A percentile compares a stretch with the other conserved stretches of the same genome.
phyloP scores from a whole-genome alignment of 1,140 invertebrate species.

The Drosophila sucinea region DNA sequence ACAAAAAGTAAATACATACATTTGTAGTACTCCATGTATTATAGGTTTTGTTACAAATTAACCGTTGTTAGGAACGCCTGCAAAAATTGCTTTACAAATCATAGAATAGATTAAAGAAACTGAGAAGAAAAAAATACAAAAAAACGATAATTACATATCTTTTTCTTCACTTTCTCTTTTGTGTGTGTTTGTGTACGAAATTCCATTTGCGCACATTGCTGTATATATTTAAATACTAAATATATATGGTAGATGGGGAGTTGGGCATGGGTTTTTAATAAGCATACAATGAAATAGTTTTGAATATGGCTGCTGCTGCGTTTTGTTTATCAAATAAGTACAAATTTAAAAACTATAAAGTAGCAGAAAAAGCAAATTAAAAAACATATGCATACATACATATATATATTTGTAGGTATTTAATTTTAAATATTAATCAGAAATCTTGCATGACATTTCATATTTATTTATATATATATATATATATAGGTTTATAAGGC shows the following conservation, averaged over 20 bases:
- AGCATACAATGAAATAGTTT: conserved; percentile 6
- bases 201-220: conserved; percentile 7
- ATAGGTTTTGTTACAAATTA: conserved; percentile 10
- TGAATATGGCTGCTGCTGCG: conserved; percentile 4
- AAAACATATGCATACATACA: background rate
- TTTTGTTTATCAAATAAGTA: conserved; percentile 4
- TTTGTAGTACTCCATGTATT: background rate
- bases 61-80: conserved; percentile 12
- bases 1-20: background rate
- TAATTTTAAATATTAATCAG: conserved; percentile 4
- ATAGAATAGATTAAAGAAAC: background rate
- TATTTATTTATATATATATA: conserved; percentile 27
- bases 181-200: background rate
- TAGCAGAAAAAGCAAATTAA: conserved; percentile 9
- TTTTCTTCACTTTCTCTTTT: too few species aligned
- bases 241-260: conserved; percentile 22
- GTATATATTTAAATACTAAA: background rate
- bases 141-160: background rate
- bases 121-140: background rate
- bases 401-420: conserved; percentile 3
- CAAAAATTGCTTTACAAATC: conserved; percentile 9
- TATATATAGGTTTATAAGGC: conserved; percentile 28
- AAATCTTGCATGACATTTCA: conserved; percentile 27
- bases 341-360: conserved; percentile 7
- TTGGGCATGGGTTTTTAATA: conserved; percentile 1